A percentile compares a stretch with the other conserved stretches of the same genome.
Conservation (phyloP, 2,797 vertebrate species). For the Sandelia bainsii region DNA sequence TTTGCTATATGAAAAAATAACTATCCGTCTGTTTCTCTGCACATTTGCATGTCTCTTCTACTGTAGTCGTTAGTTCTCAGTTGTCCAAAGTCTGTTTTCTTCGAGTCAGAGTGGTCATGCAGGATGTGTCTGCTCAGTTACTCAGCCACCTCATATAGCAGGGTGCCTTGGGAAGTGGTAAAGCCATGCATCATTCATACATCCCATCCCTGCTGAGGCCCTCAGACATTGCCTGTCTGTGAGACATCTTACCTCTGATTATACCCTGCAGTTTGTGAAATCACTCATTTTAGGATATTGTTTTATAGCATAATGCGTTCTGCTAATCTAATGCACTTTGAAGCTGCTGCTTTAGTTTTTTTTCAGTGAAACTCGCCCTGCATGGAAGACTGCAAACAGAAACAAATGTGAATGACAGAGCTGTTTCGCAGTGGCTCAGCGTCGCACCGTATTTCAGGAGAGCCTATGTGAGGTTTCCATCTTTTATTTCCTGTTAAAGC, state of each 20-base stretch:
- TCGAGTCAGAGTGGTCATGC: slow-evolving; percentile 4
- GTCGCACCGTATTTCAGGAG: slow-evolving; percentile 7
- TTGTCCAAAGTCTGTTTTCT: slow-evolving; percentile 23
- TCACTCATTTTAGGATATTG: slow-evolving; percentile 53
- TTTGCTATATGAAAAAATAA: slow-evolving; percentile 24
- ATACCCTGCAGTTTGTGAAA: slow-evolving; percentile 47
- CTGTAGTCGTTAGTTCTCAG: slow-evolving; percentile 20
- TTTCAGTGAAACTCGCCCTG: slow-evolving; percentile 40
- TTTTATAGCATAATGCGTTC: slow-evolving; percentile 49
- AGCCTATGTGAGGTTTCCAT: neutral
- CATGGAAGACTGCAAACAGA: slow-evolving; percentile 29
- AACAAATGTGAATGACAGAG: slow-evolving; percentile 37
- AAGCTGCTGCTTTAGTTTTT: slow-evolving; percentile 1
- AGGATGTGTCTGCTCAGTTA: slow-evolving; percentile 45
- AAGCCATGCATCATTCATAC: slow-evolving; percentile 62
- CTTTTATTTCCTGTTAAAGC: slow-evolving; percentile 39
- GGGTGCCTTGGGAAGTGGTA: slow-evolving; percentile 27
- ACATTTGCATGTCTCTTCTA: slow-evolving; percentile 17
- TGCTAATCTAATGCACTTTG: slow-evolving; percentile 39
- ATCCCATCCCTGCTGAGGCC: slow-evolving; percentile 41
- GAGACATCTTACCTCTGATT: slow-evolving; percentile 27
- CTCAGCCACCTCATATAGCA: slow-evolving; percentile 46
- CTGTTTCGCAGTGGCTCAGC: slow-evolving; percentile 15
- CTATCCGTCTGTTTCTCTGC: neutral
- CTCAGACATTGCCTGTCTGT: slow-evolving; percentile 50